These are phyloP conservation scores for Ctenosaura bakeri DNA, from an alignment of 2,797 vertebrate genomes.

Conservation along the genomic window DNA sequence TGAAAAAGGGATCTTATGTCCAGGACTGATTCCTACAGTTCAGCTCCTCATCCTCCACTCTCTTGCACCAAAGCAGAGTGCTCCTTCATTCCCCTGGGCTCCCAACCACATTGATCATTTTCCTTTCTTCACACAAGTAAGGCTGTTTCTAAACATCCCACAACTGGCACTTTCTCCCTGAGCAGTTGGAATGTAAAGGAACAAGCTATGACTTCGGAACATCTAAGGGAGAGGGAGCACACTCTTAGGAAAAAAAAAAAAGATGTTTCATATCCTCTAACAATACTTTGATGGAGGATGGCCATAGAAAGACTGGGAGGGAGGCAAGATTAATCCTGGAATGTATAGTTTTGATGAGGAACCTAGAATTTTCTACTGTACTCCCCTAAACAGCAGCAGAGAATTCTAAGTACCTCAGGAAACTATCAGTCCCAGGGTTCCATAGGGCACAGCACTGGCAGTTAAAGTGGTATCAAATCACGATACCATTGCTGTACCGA, in stretches of 20 bases:
- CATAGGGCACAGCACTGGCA: too few species aligned
- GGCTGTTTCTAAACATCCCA: not conserved
- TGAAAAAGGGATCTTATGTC: not conserved
- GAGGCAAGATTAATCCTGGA: too few species aligned
- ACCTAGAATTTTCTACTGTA: too few species aligned
- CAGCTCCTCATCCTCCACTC: not conserved
- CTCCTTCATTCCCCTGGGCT: not conserved
- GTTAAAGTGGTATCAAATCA: too few species aligned
- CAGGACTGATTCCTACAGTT: not conserved
- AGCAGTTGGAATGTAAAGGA: not conserved
- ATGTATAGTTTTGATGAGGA: too few species aligned
- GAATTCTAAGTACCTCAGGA: too few species aligned
- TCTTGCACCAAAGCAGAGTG: not conserved
- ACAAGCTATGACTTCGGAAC: not conserved
- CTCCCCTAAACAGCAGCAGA: too few species aligned
- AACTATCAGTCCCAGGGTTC: too few species aligned
- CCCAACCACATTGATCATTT: not conserved
- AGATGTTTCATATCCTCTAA: not conserved
- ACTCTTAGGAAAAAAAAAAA: not conserved
- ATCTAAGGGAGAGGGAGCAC: not conserved
- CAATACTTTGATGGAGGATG: too few species aligned
- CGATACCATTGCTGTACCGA: too few species aligned
- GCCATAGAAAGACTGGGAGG: not conserved
- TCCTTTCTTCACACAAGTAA: not conserved
- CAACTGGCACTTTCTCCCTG: not conserved